These are phyloP conservation scores for Aphodius granarius DNA, from an alignment of 2,888 invertebrate genomes.

Conservation along the genomic window DNA sequence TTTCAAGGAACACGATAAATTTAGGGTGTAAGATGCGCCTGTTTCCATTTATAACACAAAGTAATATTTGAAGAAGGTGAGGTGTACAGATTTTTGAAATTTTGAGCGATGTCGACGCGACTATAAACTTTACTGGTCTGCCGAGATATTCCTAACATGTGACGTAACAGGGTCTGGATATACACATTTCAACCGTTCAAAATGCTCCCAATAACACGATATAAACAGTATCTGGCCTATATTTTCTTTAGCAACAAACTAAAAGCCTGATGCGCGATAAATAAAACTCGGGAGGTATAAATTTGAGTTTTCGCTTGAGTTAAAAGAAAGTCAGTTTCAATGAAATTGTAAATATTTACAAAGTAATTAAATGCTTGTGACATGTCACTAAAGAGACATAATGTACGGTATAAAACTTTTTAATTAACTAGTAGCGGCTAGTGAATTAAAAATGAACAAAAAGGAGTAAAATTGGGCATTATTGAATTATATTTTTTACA, in stretches of 20 bases:
- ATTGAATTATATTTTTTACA: no score
- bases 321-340: no score
- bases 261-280: background rate
- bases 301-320: no score
- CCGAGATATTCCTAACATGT: background rate
- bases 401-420: no score
- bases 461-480: no score
- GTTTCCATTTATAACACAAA: background rate
- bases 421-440: no score
- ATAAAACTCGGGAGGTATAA: background rate
- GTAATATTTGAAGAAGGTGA: background rate
- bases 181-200: background rate
- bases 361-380: no score
- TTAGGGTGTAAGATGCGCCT: background rate
- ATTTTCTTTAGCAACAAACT: background rate
- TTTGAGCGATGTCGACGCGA: background rate
- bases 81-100: background rate
- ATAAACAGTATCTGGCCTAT: background rate
- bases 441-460: no score
- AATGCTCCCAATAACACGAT: background rate
- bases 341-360: no score
- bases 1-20: background rate
- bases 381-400: no score
- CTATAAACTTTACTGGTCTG: background rate
- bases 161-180: background rate